phyloP scores from a whole-genome alignment of 2,888 invertebrate species.

The Habroteleia sp. region DNA sequence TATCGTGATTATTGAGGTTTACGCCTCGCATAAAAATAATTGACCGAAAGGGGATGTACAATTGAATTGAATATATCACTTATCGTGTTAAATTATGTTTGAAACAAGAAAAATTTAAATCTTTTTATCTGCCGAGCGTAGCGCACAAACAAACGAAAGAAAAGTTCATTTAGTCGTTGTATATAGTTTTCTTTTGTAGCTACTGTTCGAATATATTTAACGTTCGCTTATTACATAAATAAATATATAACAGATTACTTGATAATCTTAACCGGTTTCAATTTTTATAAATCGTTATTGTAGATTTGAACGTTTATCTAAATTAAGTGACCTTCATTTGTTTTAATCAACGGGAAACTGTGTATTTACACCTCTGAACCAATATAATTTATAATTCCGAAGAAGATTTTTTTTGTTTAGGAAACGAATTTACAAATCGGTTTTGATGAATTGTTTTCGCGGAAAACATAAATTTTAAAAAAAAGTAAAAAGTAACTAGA shows the following conservation, averaged over 20 bases:
- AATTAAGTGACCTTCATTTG: conserved; percentile 41
- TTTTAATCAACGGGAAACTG: conserved; percentile 38
- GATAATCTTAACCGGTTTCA: conserved; percentile 57
- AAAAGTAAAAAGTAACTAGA: conserved; percentile 4
- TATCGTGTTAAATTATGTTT: conserved; percentile 31
- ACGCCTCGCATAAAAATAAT: conserved; percentile 6
- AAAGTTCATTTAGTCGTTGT: conserved; percentile 20
- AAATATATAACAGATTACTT: conserved; percentile 53
- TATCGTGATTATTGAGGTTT: conserved; percentile 4
- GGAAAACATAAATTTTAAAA: conserved; percentile 23
- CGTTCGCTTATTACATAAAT: conserved; percentile 59
- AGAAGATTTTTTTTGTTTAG: conserved; percentile 9
- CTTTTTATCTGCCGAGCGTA: conserved; percentile 16
- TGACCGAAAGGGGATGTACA: conserved; percentile 15
- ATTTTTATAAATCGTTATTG: conserved; percentile 40
- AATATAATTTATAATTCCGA: conserved; percentile 6
- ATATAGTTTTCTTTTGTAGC: conserved; percentile 49
- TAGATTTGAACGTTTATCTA: conserved; percentile 50
- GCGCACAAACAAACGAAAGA: conserved; percentile 19
- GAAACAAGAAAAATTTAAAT: conserved; percentile 27
- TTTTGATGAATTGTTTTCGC: conserved; percentile 9
- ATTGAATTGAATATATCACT: conserved; percentile 18
- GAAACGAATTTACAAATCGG: not conserved
- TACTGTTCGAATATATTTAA: conserved; percentile 37
- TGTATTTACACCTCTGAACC: conserved; percentile 3